Base-by-base conservation (phyloP, 1,140 invertebrate species). In the Temnothorax longispinosus region DNA sequence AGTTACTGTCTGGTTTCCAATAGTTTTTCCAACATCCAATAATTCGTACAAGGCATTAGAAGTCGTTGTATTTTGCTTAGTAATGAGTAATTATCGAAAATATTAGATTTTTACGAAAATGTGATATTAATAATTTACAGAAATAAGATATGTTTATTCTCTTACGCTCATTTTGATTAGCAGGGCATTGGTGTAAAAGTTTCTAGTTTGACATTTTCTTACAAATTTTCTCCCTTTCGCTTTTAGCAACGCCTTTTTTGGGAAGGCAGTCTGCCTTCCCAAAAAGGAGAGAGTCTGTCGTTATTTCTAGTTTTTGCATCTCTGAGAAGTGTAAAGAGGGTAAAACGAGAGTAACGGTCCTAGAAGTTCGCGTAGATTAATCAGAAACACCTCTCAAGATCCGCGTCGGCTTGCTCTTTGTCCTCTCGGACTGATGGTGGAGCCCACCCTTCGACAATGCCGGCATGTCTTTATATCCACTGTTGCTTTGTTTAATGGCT, bases 401-500 rank as follows among this genome's bases (percentile, higher is more conserved):
- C 54, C 60, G 38, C 62, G 67, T 76, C 67, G 69, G 52, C 69
- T 77, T 64, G 76, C 50, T 90, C 64, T 71, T 69, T 60, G 21
- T 50, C 74, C 56, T 86, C 60, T 86, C 82, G 89, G 75, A 86
- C 84, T 80, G 71, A 62, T 86, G 89, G 87, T 89, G 27, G 18
- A 92, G 88, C 72, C 72, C 72, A 88, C 65, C 41, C 71, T 87
- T 85, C 74, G 89, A 93, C 90, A 92, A 90, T 93, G 91, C 87
- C 75, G 87, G 88, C 76, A 86, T 88, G 86, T 87, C 91, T 94
- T 94, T 94, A 90, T 94, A 65, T 88, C 67, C 87, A 69, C 56
- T 54, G 87, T 86, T 92, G 93, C 93, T 93, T 94, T 94, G 93
- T 94, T 93, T 94, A 93, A 94, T 94, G 92, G 92, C 88, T 94